Evolutionary conservation across 2,888 invertebrate species (phyloP), one percentile per base, ranked within the genome.

Genomic region (Torymus auratus): DNA sequence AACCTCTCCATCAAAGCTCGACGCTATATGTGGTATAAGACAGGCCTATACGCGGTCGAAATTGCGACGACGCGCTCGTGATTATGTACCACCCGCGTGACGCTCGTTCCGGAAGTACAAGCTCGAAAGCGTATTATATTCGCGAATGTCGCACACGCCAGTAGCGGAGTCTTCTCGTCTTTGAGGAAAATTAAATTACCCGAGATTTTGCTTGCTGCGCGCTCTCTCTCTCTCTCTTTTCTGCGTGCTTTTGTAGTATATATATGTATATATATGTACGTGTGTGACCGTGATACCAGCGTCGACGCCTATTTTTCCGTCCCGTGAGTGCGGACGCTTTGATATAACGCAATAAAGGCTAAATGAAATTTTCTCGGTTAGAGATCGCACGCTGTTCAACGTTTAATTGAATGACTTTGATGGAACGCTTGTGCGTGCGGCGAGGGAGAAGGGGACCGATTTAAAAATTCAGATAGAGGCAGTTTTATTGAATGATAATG

Each of bases 111-210:
- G 28, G 28, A 28, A 28, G 28, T 7, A 28, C 28, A 2, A 5
- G 28, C 28, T 4, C 7, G 28, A 7, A 28, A 28, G 13, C 28
- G 23, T 15, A 58, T 28, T 28, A 15, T 56, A 28, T 53, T 56
- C n/a, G 56, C 55, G 56, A 28, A 28, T 55, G 68, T 28, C 10
- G 41, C n/a, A 28, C 13, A 1, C n/a, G 53, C 5, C 41, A 56
- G 69, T 14, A 41, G 15, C 23, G 10, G 56, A 69, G 41, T 50
- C 69, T 41, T n/a, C 41, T 60, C 41, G 41, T 70, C 50, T 60
- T 70, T n/a, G 50, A 50, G 41, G 7, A 50, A 60, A 41, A 70
- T 70, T 70, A 60, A 60, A 70, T 70, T 70, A 70, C 41, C 17
- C 60, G 20, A 60, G 55, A 60, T 70, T 74, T 41, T 28, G 23